Evolutionary conservation across 1,140 invertebrate genomes (phyloP).

Genomic region (Gryon sp.): DNA sequence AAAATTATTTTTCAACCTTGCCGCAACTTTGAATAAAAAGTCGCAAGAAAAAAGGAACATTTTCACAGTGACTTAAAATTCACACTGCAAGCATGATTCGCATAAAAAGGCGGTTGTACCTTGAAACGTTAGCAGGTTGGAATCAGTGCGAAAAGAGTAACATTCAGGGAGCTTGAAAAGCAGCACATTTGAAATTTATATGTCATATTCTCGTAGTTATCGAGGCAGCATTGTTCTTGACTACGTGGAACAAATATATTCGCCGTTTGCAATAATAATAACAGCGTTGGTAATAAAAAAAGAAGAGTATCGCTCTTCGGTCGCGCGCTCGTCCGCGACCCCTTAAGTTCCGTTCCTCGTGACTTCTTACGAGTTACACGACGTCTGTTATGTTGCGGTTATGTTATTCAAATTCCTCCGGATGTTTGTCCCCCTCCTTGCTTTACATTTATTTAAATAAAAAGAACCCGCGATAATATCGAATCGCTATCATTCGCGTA

Average conservation of each 20-base stretch:
- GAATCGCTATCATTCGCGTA: constrained; percentile 56
- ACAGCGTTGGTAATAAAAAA: constrained; percentile 23
- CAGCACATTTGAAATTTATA: constrained; percentile 49
- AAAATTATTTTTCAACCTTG: no score
- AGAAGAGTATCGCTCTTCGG: constrained; percentile 24
- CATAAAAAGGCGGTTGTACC: neutral
- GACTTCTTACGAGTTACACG: constrained; percentile 56
- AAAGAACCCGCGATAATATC: constrained; percentile 60
- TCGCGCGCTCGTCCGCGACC: constrained; percentile 32
- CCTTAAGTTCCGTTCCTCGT: constrained; percentile 48
- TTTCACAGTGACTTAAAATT: no score
- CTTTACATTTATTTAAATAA: constrained; percentile 65
- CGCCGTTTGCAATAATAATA: constrained; percentile 51
- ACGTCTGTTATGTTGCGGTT: constrained; percentile 62
- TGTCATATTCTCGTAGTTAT: constrained; percentile 48
- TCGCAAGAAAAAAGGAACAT: no score
- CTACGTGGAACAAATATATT: constrained; percentile 54
- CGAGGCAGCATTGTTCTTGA: constrained; percentile 36
- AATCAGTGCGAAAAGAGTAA: constrained; percentile 35
- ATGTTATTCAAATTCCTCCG: constrained; percentile 65
- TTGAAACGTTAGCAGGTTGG: constrained; percentile 3
- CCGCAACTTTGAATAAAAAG: no score
- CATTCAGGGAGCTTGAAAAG: constrained; percentile 1
- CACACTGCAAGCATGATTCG: neutral
- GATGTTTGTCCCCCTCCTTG: constrained; percentile 36